Percentiles rank a stretch among this genome's conserved stretches.
Conservation (phyloP, 2,888 invertebrate genomes). For the Petrophora chlorosata region DNA sequence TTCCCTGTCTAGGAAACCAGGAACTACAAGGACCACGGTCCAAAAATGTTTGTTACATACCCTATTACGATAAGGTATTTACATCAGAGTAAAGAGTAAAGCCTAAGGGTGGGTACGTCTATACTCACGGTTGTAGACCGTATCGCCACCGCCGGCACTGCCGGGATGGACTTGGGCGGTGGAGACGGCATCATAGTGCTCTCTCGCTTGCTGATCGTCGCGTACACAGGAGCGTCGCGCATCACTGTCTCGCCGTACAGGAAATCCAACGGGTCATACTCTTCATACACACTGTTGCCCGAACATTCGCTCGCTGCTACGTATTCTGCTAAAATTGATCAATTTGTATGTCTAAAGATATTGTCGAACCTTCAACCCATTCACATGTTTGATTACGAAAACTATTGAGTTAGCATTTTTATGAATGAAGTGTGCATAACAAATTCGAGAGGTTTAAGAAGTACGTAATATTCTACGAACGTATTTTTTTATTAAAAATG, state of each 20-base stretch:
- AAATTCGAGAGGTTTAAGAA: too few species aligned
- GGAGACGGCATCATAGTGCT: constrained; percentile 68
- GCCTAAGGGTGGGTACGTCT: too few species aligned
- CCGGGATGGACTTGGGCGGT: constrained; percentile 73
- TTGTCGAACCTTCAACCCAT: not conserved
- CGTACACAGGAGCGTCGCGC: constrained; percentile 74
- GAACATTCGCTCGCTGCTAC: constrained; percentile 70
- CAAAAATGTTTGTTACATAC: too few species aligned
- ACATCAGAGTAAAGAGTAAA: too few species aligned
- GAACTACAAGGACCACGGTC: too few species aligned
- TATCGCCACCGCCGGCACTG: constrained; percentile 64
- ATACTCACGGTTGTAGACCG: constrained; percentile 70
- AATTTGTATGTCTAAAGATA: not conserved
- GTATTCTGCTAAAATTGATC: constrained; percentile 54
- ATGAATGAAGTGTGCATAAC: too few species aligned
- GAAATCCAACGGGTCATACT: constrained; percentile 78
- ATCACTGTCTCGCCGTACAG: constrained; percentile 78
- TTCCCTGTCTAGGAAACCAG: too few species aligned
- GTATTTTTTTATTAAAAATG: too few species aligned
- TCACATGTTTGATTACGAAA: not conserved
- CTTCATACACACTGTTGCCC: constrained; percentile 74
- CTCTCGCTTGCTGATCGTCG: constrained; percentile 69
- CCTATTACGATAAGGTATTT: too few species aligned
- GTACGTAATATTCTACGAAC: too few species aligned
- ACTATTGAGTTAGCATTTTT: too few species aligned